Evolutionary conservation across 2,888 invertebrate genomes (phyloP), one percentile per base, ranked within the genome.

Genomic region (Epinotia nisella): DNA sequence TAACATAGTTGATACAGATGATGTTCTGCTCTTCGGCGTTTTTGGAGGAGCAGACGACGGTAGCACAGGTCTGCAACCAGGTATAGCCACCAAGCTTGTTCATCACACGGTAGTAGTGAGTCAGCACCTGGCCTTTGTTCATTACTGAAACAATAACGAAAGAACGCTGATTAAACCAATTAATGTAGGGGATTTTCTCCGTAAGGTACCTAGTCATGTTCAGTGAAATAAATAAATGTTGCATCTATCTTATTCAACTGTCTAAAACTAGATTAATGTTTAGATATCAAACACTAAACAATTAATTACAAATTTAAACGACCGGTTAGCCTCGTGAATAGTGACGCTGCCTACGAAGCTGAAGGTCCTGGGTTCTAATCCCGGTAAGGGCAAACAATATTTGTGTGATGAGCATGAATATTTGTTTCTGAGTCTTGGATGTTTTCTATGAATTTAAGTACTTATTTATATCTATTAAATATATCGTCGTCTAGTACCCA

Each of bases 11-110:
- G 83, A 99, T 98, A 87, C 98, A 98, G 78, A 99, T 98, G 81
- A 99, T 98, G 86, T 98, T 99, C 91, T 99, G 98, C 87, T 99
- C 99, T 77, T 99, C 99, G 7, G 98, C 97, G 85, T 98, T 98
- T 92, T 99, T 99, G 68, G 97, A 96, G 85, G 97, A 98, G 93
- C 98, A 98, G 72, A 99, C 97, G 58, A 99, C 98, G 0, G 99
- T 99, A 74, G 99, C 99, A 89, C 99, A 99, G 0, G 98, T 98
- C 91, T 99, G 99, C 83, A 99, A 93, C 99, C 99, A 99, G 69
- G 98, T 98, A 93, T 97, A 99, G 49, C 99, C 99, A 7, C 99
- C 99, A 79, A 96, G 96, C 89, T 98, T 98, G 94, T 98, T 99
- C 97, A 99, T 98, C 85, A 99, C 93, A 83, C 99, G 96, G 92